phyloP scores from a whole-genome alignment of 2,888 invertebrate species.

The Phortica okadai region DNA sequence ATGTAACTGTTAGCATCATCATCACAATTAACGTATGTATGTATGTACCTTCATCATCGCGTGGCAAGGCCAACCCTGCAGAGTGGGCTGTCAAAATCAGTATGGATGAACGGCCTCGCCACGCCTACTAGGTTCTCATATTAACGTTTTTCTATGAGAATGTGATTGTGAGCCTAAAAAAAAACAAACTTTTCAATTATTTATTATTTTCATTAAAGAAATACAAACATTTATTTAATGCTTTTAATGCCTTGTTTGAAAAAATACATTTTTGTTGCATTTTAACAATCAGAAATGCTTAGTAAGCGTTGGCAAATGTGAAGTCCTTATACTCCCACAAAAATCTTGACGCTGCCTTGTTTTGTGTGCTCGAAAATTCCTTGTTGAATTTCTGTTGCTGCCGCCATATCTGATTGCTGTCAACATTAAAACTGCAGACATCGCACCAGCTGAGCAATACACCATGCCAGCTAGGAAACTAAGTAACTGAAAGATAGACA shows the following conservation, averaged over 20 bases:
- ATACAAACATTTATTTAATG: too few relatives aligned
- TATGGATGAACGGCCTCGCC: slow-evolving; percentile 53
- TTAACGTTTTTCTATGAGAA: not conserved
- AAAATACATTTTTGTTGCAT: too few relatives aligned
- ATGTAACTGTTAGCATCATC: slow-evolving; percentile 67
- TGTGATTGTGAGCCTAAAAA: not conserved
- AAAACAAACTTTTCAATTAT: not conserved
- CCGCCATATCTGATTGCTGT: slow-evolving; percentile 68
- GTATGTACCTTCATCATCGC: slow-evolving; percentile 55
- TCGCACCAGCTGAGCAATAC: slow-evolving; percentile 55
- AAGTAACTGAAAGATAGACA: slow-evolving; percentile 63
- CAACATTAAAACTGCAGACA: slow-evolving; percentile 70
- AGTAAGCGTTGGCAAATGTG: not conserved
- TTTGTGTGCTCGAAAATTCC: slow-evolving; percentile 6
- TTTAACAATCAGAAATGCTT: too few relatives aligned
- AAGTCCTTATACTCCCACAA: slow-evolving; percentile 19
- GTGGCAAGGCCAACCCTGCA: slow-evolving; percentile 56
- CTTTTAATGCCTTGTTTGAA: too few relatives aligned
- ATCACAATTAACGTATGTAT: slow-evolving; percentile 63
- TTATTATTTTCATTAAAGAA: not conserved
- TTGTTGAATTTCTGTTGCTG: slow-evolving; percentile 63
- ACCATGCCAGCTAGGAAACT: slow-evolving; percentile 48
- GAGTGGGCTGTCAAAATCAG: slow-evolving; percentile 58
- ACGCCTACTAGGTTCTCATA: slow-evolving; percentile 45
- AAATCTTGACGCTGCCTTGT: not conserved